These are phyloP conservation scores for Hypothenemus hampei DNA, from an alignment of 1,140 invertebrate genomes.

Conservation along the genomic window DNA sequence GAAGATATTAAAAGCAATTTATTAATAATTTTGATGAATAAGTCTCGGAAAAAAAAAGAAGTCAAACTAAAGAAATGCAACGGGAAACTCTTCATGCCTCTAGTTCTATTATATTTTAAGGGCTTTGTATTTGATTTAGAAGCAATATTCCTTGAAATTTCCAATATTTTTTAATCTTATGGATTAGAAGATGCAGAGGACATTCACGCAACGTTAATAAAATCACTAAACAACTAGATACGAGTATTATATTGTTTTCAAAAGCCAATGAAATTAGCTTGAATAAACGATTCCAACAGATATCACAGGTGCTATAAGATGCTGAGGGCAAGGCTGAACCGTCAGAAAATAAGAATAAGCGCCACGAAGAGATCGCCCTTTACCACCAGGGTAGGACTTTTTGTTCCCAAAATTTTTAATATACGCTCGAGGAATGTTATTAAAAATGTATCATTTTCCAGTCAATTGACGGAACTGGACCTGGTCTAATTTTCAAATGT, in stretches of 20 bases:
- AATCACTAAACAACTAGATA: too few relatives aligned
- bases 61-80: neutral
- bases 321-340: slow-evolving; percentile 27
- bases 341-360: slow-evolving; percentile 24
- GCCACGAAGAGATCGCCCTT: slow-evolving; percentile 13
- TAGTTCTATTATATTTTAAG: too few relatives aligned
- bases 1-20: neutral
- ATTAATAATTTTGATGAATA: neutral
- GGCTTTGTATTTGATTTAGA: neutral
- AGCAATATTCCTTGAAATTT: neutral
- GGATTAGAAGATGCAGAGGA: too few relatives aligned
- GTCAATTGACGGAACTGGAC: too few relatives aligned
- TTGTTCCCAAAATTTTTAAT: too few relatives aligned
- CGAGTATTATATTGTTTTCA: too few relatives aligned
- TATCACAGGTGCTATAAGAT: slow-evolving; percentile 23
- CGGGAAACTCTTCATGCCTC: neutral
- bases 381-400: slow-evolving; percentile 1
- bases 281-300: slow-evolving; percentile 8
- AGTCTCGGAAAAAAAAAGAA: neutral
- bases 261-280: slow-evolving; percentile 25
- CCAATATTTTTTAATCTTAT: too few relatives aligned
- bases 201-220: too few relatives aligned
- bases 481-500: too few relatives aligned
- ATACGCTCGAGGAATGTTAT: too few relatives aligned
- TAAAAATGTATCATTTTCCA: too few relatives aligned